phyloP scores from a whole-genome alignment of 2,888 invertebrate species.

The Geophilus truncorum region DNA sequence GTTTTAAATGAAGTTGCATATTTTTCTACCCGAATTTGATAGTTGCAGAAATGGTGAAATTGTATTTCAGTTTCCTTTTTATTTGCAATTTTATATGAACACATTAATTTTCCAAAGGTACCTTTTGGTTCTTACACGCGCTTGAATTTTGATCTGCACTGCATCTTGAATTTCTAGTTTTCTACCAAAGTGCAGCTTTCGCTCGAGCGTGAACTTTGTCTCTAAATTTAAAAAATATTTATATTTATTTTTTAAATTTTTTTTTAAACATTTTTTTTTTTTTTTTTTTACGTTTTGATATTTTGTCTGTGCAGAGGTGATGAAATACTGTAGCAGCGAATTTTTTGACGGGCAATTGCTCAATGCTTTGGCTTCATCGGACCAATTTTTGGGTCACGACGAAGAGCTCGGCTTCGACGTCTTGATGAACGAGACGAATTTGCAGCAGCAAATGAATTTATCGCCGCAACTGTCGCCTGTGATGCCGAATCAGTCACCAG shows the following conservation, averaged over 20 bases:
- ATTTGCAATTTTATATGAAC: too few relatives aligned
- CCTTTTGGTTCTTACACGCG: too few relatives aligned
- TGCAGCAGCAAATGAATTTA: not conserved
- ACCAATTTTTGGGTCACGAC: conserved; percentile 33
- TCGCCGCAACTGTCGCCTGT: conserved; percentile 30
- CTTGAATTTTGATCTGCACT: too few relatives aligned
- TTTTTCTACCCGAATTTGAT: too few relatives aligned
- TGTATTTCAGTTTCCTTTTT: too few relatives aligned
- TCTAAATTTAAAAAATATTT: not conserved
- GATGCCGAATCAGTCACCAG: not conserved
- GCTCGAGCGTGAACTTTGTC: not conserved
- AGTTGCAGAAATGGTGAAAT: too few relatives aligned
- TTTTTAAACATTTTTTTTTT: too few relatives aligned
- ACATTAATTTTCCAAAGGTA: too few relatives aligned
- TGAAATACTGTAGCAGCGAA: conserved; percentile 35
- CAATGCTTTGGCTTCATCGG: not conserved
- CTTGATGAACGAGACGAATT: not conserved
- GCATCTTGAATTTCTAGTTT: not conserved
- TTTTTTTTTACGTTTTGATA: too few relatives aligned
- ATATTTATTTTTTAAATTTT: conserved; percentile 13
- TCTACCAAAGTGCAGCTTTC: not conserved
- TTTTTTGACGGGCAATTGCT: conserved; percentile 36
- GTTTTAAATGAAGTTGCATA: too few relatives aligned
- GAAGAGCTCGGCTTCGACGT: conserved; percentile 31
- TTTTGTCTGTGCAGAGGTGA: too few relatives aligned